Base-by-base conservation (phyloP, 2,113 vertebrate species). In the Brienomyrus longianalis region DNA sequence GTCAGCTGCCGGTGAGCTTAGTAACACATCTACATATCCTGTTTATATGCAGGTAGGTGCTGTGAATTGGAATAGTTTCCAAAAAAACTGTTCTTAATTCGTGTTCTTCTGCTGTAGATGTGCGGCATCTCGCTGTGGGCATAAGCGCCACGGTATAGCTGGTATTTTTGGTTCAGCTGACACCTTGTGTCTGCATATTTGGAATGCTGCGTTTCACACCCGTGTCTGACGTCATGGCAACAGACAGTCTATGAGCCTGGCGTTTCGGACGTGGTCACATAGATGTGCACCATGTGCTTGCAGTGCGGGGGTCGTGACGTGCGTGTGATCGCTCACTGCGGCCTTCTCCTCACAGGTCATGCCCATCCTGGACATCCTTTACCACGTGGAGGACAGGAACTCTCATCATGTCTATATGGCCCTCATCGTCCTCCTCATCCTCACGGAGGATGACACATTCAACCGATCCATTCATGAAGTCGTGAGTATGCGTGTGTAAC, bases 401-500 rank as follows among this genome's bases (percentile, higher is more conserved):
- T 99, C 98, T 43, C 98, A 99, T 92, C 98, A 99, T 17, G 98
- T 99, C 88, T 99, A 99, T 94, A 99, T 99, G 98, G 98, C 98
- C 62, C 98, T 99, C 89, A 99, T 99, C 54, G 97, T 99, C 93
- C 93, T 99, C 83, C 96, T 99, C 94, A 99, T 99, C 91, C 97
- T 99, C 1, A 99, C 98, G 0, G 98, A 99, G 94, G 98, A 99
- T 0, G 98, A 99, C 66, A 95, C 97, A 86, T 99, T 99, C 95
- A 99, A 99, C 93, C 96, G 97, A 56, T 99, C 98, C 89, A 96
- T 99, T 92, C 98, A 99, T 1, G 98, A 99, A 96, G 98, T 99
- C 97, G 98, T 99, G 93, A 95, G 98, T 96, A 90, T 62, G 43
- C 31, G 15, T 47, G 83, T 27, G 15, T 66, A 8, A 59, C 87